Conservation (phyloP, 2,113 vertebrate species). For the Irena cyanogastra region DNA sequence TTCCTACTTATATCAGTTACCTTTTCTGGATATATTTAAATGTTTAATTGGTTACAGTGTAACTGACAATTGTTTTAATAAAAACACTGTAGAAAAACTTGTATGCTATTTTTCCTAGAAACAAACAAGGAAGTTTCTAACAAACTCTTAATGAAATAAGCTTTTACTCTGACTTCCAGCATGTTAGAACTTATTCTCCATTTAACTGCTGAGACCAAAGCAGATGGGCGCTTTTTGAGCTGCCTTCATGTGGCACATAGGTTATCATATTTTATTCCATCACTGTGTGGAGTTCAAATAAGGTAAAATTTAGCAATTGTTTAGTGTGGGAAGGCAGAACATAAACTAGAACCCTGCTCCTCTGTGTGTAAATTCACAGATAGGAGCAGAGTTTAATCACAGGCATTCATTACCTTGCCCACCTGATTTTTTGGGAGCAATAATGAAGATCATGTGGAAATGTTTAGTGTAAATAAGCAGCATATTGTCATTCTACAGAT, state of each 20-base stretch:
- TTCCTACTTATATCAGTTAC: neutral
- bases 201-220: neutral
- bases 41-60: neutral
- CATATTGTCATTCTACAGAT: neutral
- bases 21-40: neutral
- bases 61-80: neutral
- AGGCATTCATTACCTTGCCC: neutral
- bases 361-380: neutral
- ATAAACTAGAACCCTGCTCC: neutral
- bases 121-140: neutral
- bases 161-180: neutral
- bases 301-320: neutral
- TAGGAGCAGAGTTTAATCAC: neutral
- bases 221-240: neutral
- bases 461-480: neutral
- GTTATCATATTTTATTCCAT: neutral
- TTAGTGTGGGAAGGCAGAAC: neutral
- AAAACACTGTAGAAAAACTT: neutral
- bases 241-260: neutral
- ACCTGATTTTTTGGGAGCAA: neutral
- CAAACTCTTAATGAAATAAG: neutral
- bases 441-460: neutral
- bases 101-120: neutral
- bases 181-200: neutral
- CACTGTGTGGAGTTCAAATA: neutral